Evolutionary conservation across 2,797 vertebrate species (phyloP).

Genomic region (Danio kyathit): DNA sequence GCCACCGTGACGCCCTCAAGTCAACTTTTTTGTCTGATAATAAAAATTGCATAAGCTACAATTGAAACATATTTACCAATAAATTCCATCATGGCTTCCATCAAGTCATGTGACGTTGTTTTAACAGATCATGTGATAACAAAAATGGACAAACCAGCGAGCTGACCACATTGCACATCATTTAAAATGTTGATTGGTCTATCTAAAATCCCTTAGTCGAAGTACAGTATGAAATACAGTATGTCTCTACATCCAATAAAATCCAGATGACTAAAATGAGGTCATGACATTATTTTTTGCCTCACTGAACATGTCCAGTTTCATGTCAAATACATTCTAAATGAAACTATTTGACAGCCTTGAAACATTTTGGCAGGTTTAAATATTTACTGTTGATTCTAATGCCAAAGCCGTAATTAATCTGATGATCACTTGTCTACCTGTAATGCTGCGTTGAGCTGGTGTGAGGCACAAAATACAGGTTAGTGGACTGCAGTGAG

Average conservation of each 20-base stretch:
- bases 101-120: too few species aligned
- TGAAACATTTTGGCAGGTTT: not conserved
- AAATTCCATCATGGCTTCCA: too few species aligned
- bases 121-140: too few species aligned
- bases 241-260: not conserved
- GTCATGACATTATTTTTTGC: not conserved
- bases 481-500: slow-evolving; percentile 55
- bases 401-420: not conserved
- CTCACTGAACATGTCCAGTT: not conserved
- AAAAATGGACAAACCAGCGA: too few species aligned
- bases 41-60: too few species aligned
- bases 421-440: not conserved
- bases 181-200: too few species aligned
- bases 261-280: not conserved
- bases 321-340: not conserved
- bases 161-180: too few species aligned
- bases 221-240: not conserved
- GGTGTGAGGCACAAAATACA: slow-evolving; percentile 41
- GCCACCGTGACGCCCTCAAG: too few species aligned
- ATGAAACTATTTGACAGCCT: not conserved
- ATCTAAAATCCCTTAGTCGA: too few species aligned
- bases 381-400: slow-evolving; percentile 18
- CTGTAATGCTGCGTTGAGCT: not conserved
- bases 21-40: too few species aligned
- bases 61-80: too few species aligned